These are phyloP conservation scores for Andrena trimmerana DNA, from an alignment of 2,888 invertebrate genomes.

Conservation along the genomic window DNA sequence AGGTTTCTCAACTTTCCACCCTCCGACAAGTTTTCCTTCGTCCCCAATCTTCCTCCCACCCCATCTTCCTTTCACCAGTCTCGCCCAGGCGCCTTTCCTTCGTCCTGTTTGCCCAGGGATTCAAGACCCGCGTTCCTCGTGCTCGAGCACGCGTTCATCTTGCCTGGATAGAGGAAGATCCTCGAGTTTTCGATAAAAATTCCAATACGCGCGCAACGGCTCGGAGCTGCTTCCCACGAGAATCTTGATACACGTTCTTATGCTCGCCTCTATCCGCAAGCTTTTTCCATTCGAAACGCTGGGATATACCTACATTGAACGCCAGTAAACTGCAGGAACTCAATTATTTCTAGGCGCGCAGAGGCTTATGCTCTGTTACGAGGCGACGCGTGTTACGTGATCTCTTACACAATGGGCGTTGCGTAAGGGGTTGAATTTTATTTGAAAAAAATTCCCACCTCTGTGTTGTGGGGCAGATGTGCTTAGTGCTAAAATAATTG, in stretches of 20 bases:
- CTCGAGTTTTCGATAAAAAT: no score
- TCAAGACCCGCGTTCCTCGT: neutral
- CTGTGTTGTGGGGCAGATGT: neutral
- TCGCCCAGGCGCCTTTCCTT: no score
- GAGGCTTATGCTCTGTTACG: neutral
- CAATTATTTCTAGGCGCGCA: conserved; percentile 11
- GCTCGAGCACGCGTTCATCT: neutral
- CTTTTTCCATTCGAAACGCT: no score
- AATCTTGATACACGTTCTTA: no score
- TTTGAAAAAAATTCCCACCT: neutral
- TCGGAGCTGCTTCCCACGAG: no score
- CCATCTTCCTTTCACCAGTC: neutral
- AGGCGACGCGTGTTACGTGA: conserved; percentile 8
- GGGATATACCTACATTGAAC: no score
- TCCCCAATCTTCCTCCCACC: no score
- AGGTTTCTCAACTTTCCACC: neutral
- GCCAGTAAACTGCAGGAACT: no score
- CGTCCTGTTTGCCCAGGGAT: neutral
- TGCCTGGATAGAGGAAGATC: no score
- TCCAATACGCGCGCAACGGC: no score
- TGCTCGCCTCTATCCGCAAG: no score
- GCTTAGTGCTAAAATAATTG: conserved; percentile 18
- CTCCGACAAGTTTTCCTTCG: neutral
- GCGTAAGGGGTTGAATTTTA: conserved; percentile 12
- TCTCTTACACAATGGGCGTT: conserved; percentile 21